Evolutionary conservation across 1,140 invertebrate species (phyloP).

Genomic region (Littorina saxatilis): DNA sequence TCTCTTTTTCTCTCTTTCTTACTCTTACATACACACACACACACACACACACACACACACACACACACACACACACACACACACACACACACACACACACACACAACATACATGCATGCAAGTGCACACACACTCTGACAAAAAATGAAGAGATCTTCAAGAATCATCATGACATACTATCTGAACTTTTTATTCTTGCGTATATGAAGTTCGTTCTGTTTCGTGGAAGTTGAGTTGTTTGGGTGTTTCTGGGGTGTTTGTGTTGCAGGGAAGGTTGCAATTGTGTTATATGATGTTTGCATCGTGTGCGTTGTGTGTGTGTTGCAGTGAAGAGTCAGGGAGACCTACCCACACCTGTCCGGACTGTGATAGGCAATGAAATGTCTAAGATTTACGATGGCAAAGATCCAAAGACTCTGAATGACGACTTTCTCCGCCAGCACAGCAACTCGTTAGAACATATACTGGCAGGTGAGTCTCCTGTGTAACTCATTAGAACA

Average conservation of each 20-base stretch:
- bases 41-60: too few species aligned
- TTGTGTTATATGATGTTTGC: too few species aligned
- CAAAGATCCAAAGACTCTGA: constrained; percentile 82
- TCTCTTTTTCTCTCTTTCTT: neutral
- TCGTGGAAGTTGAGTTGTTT: too few species aligned
- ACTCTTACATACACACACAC: constrained; percentile 10
- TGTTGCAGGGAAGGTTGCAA: too few species aligned
- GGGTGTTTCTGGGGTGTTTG: too few species aligned
- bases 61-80: neutral
- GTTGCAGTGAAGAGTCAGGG: constrained; percentile 61
- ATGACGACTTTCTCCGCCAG: constrained; percentile 83
- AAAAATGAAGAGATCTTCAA: too few species aligned
- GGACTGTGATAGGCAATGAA: constrained; percentile 86
- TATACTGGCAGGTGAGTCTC: constrained; percentile 81
- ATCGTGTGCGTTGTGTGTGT: too few species aligned
- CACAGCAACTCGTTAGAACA: constrained; percentile 82
- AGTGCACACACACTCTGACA: too few species aligned
- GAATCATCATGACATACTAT: too few species aligned
- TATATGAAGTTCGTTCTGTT: too few species aligned
- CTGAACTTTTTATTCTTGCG: too few species aligned
- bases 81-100: neutral
- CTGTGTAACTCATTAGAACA: too few species aligned
- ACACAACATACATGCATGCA: neutral
- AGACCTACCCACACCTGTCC: constrained; percentile 80
- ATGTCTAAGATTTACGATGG: constrained; percentile 80